These are phyloP conservation scores for Trachurus trachurus DNA, from an alignment of 2,797 vertebrate genomes.

Conservation along the genomic window DNA sequence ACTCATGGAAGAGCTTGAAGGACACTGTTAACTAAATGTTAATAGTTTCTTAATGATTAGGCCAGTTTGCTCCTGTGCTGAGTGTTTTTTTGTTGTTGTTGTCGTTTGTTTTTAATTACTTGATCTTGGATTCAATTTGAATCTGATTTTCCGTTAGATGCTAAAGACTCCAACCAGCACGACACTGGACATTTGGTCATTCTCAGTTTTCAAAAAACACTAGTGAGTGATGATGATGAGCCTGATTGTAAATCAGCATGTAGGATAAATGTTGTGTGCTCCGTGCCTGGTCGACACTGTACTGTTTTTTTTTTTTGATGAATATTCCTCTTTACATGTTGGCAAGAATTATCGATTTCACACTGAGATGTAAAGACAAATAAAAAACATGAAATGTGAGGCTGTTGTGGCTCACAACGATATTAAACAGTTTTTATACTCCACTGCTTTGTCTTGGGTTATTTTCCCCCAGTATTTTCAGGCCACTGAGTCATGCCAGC, in stretches of 20 bases:
- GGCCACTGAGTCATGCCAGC: background rate
- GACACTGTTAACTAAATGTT: background rate
- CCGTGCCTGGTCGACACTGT: constrained; percentile 15
- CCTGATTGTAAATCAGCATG: constrained; percentile 8
- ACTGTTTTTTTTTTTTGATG: constrained; percentile 17
- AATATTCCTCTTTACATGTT: constrained; percentile 13
- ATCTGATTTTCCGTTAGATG: background rate
- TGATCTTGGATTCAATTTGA: background rate
- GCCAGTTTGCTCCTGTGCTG: background rate
- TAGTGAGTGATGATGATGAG: background rate
- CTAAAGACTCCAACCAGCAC: background rate
- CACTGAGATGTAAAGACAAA: background rate
- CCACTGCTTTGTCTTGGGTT: background rate
- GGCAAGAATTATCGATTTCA: constrained; percentile 19
- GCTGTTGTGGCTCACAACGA: background rate
- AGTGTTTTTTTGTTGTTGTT: background rate
- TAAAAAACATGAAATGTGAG: constrained; percentile 14
- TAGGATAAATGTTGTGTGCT: background rate
- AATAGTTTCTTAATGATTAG: background rate
- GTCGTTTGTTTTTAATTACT: no score
- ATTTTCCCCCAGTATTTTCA: background rate
- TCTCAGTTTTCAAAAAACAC: background rate
- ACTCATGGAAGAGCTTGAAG: background rate
- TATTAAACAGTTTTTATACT: constrained; percentile 33
- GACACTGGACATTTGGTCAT: background rate